A percentile compares a stretch with the other conserved stretches of the same genome.
phyloP scores from a whole-genome alignment of 2,797 vertebrate species.

The Liasis olivaceus region DNA sequence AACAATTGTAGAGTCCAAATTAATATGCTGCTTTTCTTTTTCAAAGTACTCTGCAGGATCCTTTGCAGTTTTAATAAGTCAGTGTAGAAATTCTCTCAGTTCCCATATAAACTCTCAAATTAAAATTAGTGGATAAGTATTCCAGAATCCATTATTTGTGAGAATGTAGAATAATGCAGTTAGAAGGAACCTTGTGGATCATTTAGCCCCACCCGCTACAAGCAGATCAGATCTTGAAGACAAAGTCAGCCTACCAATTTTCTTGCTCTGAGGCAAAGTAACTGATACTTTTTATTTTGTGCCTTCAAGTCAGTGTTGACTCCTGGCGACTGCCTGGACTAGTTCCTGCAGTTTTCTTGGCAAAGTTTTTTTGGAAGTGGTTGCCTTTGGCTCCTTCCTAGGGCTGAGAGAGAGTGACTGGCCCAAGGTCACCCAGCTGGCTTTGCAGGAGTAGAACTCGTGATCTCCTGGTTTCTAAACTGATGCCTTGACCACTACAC shows the following conservation, averaged over 20 bases:
- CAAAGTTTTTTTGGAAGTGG: background rate
- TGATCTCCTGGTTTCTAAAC: background rate
- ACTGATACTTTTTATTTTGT: background rate
- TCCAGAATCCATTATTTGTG: background rate
- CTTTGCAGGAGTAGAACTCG: background rate
- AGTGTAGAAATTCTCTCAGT: constrained; percentile 33
- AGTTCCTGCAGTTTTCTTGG: background rate
- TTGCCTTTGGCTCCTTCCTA: background rate
- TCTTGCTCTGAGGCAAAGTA: background rate
- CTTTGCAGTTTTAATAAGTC: background rate
- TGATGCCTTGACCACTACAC: background rate
- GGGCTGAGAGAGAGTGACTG: background rate
- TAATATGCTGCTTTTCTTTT: constrained; percentile 50
- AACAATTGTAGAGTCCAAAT: constrained; percentile 28
- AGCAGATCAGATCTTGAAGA: background rate
- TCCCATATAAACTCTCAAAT: constrained; percentile 35
- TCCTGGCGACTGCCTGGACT: background rate
- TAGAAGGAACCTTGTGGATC: background rate
- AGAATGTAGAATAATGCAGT: background rate
- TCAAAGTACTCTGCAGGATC: constrained; percentile 27
- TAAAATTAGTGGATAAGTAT: background rate
- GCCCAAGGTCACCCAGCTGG: background rate
- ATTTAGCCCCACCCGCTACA: background rate
- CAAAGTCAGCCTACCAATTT: background rate
- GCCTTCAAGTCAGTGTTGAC: background rate